phyloP scores from a whole-genome alignment of 2,797 vertebrate species.

The Coreius guichenoti region DNA sequence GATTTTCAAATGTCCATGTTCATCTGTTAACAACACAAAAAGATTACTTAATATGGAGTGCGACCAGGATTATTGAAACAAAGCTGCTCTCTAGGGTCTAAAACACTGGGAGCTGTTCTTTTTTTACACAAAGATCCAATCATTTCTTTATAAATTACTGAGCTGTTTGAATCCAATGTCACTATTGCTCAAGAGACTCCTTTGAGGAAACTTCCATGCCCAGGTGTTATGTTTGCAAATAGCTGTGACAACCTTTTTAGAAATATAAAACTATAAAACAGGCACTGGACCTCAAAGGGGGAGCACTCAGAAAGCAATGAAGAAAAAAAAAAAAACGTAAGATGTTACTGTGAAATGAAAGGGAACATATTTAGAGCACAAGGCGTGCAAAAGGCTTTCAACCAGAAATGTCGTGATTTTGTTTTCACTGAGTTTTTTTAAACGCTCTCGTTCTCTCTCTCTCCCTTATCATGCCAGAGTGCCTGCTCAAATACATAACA shows the following conservation, averaged over 20 bases:
- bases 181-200: conserved; percentile 5
- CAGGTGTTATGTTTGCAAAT: conserved; percentile 21
- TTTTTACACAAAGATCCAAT: conserved; percentile 20
- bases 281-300: conserved; percentile 33
- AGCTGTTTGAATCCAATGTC: conserved; percentile 25
- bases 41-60: neutral
- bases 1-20: conserved; percentile 99
- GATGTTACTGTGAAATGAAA: conserved; percentile 44
- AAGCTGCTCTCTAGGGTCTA: conserved; percentile 12
- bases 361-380: conserved; percentile 41
- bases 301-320: conserved; percentile 27
- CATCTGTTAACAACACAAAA: conserved; percentile 82
- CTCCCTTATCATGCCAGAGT: conserved; percentile 58
- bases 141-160: conserved; percentile 27
- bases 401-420: conserved; percentile 44
- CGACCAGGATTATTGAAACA: neutral
- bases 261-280: conserved; percentile 33
- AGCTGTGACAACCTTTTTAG: neutral
- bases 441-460: conserved; percentile 5
- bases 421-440: conserved; percentile 43
- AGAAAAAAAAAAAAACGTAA: conserved; percentile 7
- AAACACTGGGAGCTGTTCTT: conserved; percentile 7
- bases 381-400: conserved; percentile 39
- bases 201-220: conserved; percentile 17
- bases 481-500: conserved; percentile 69